Base-by-base conservation (phyloP, 2,113 vertebrate species). In the Pungitius pungitius region DNA sequence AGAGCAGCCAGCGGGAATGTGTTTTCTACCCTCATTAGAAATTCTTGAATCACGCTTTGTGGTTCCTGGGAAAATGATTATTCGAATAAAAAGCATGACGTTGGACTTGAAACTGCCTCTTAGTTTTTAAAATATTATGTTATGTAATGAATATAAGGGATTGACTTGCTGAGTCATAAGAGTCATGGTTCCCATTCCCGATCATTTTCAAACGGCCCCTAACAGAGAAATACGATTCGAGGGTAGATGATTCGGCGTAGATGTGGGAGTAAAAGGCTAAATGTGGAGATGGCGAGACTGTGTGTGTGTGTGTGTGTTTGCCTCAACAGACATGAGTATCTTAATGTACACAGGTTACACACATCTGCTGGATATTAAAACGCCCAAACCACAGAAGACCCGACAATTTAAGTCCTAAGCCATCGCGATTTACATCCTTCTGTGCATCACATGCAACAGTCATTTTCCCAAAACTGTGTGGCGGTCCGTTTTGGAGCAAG, bases 291-390 rank as follows among this genome's bases (percentile, higher is more conserved):
- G 54, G 24, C 60, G n/a, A n/a, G n/a, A n/a, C n/a, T n/a, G n/a
- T n/a, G n/a, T n/a, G 27, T 30, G 30, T 3, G 30, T 30, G 30
- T 30, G 30, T 30, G 24, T 58, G 22, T 80, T 62, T 17, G 7
- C 26, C 26, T 75, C 42, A 69, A 20, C 43, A n/a, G 71, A 73
- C 56, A 73, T 26, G 27, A 61, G 12, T 1, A 27, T 75, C 55
- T 86, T 80, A 26, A 67, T 82, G 75, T 63, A 69, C 64, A 82
- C 59, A 63, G 78, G 57, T 49, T 57, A 10, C 42, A 80, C 62
- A 84, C 85, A 89, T 81, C 75, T 85, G 81, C 60, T 74, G 54
- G 39, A 67, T 47, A 80, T 88, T 73, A 82, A 73, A 74, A 74
- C 27, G 15, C 55, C 74, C 42, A 0, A 43, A 37, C 56, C 62